Evolutionary conservation across 2,113 vertebrate genomes (phyloP).

Genomic region (Callionymus lyra): DNA sequence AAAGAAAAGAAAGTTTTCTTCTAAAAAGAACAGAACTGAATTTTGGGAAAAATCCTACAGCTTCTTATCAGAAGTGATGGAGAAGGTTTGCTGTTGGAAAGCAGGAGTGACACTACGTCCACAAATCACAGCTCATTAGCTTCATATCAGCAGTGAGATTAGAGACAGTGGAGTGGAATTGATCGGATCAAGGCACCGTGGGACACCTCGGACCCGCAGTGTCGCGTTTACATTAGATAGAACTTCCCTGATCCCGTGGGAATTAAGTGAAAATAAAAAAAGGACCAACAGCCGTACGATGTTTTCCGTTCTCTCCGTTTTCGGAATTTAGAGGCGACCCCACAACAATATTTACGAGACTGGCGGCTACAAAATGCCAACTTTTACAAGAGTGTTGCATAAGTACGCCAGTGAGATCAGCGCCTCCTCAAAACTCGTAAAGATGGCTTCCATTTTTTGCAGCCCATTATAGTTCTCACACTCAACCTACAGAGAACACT

Average conservation of each 20-base stretch:
- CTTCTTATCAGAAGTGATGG: too few relatives aligned
- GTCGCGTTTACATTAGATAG: not conserved
- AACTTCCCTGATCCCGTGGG: too few relatives aligned
- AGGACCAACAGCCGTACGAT: too few relatives aligned
- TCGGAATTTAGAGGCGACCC: conserved; percentile 7
- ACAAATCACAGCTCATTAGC: conserved; percentile 20
- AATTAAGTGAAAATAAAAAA: too few relatives aligned
- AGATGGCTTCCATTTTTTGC: conserved; percentile 2
- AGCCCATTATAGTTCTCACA: conserved; percentile 6
- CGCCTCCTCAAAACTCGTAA: conserved; percentile 11
- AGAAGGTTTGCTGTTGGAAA: too few relatives aligned
- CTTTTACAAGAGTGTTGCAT: conserved; percentile 30
- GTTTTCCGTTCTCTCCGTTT: not conserved
- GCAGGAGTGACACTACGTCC: conserved; percentile 3
- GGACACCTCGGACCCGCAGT: not conserved
- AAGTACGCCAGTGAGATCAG: conserved; percentile 10
- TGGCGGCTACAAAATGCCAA: conserved; percentile 6
- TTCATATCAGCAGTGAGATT: too few relatives aligned
- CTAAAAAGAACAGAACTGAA: too few relatives aligned
- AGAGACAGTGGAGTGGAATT: conserved; percentile 18
- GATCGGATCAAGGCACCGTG: conserved; percentile 11
- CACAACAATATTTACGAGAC: conserved; percentile 12
- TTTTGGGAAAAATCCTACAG: too few relatives aligned
- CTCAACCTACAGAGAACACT: conserved; percentile 12
- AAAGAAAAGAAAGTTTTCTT: too few relatives aligned